Base-by-base conservation (phyloP, 2,888 invertebrate genomes). In the Pristionchus fissidentatus region DNA sequence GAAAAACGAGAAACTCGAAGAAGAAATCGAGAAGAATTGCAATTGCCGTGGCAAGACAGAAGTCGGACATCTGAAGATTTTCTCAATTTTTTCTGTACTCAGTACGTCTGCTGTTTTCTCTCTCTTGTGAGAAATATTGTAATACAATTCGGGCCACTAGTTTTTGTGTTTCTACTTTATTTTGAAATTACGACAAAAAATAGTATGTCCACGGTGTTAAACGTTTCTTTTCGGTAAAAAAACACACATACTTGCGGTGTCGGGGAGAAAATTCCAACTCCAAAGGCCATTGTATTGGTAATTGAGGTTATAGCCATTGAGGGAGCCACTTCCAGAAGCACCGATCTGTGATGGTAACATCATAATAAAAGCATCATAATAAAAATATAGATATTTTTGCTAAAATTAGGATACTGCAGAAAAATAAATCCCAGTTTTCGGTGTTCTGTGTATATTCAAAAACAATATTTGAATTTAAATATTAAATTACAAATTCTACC, bases 1-100 rank as follows among this genome's bases (percentile, higher is more conserved):
- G 88, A 73, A 90, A 91, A 32, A 91, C 83, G 26, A 87, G 70
- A 83, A 91, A 91, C 55, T 90, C 90, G 70, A 90, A 86, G 55
- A 91, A 75, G 83, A 91, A 89, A 83, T 91, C 91, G 46, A 90
- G 75, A 5, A 89, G 84, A 29, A 91, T 89, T 0, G 91, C 91
- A 22, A 91, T 82, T 1, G 90, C 87, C 10, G 91, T 91, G 84
- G 90, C 88, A n/a, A 91, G 85, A 60, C 91, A 91, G 83, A 91
- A 91, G 3, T 86, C 84, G 60, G 86, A 87, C 89, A 91, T 89
- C 85, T 89, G 57, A 35, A 77, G 46, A 8, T 10, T 22, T 60
- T 60, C 29, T 13, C 0, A 32, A 32, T 13, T 60, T 32, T 60
- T 22, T 1, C 22, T 26, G 22, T 3, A 55, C 1, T 55, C 22